Base-by-base conservation (phyloP, 2,113 vertebrate species). In the Benitochromis conjunctus region DNA sequence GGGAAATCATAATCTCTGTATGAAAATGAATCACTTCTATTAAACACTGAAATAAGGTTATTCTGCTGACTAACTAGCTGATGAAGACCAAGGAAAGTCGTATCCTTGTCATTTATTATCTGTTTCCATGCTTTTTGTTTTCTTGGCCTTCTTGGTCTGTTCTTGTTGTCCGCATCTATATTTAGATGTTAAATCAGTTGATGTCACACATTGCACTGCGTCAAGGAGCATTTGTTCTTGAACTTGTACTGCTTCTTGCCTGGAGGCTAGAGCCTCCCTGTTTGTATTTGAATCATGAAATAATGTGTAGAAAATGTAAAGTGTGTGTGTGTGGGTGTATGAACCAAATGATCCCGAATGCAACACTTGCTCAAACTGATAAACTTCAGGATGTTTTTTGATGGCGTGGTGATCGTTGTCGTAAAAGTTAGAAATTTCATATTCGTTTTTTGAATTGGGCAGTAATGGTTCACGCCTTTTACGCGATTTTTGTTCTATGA, bases 161-260 rank as follows among this genome's bases (percentile, higher is more conserved):
- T 81, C 7, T 79, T 58, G 16, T 18, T 76, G 36, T 80, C 46
- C 26, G 16, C 9, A 26, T 91, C 66, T 89, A 89, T 90, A 87
- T 88, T 85, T 87, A 79, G 60, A 48, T 7, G 41, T 81, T 86
- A 55, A 51, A 31, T 89, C 82, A 66, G 36, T 26, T 74, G 66
- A 19, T 24, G 24, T 74, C 29, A 80, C 41, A 29, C 43, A 54
- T 56, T 13, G 12, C 24, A 56, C 26, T 13, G 66, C 57, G 1
- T 21, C 10, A 46, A 71, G 60, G 54, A 13, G 43, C 5, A 26
- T 55, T 79, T 78, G 48, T 48, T 71, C 46, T 55, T 54, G 54
- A 60, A 53, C 56, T 53, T 60, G 3, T 29, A 29, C 81, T 82
- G 16, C 62, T 80, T 69, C 9, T 56, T 43, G 88, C 88, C 86